Evolutionary conservation across 2,113 vertebrate species (phyloP).

Genomic region (Ivindomyrus marchei): DNA sequence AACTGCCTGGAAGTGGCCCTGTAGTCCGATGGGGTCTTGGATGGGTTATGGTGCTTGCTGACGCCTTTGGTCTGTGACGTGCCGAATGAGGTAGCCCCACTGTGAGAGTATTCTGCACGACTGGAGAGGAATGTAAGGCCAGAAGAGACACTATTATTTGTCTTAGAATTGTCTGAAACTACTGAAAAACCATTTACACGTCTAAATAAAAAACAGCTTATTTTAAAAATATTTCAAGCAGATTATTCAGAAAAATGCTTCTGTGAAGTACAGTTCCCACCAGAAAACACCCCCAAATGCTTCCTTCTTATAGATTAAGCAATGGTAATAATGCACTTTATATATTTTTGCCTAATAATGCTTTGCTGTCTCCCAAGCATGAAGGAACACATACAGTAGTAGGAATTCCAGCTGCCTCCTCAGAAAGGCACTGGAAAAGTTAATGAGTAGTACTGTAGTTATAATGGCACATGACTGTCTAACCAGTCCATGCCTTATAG

Average conservation of each 20-base stretch:
- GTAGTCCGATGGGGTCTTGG: slow-evolving; percentile 44
- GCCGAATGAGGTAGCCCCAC: slow-evolving; percentile 63
- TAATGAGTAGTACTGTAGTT: background rate
- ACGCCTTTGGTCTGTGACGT: slow-evolving; percentile 64
- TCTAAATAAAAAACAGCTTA: background rate
- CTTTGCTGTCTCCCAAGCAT: background rate
- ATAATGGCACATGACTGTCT: background rate
- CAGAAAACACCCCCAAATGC: background rate
- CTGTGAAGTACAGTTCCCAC: background rate
- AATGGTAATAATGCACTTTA: background rate
- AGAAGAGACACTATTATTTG: background rate
- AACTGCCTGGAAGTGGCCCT: slow-evolving; percentile 57
- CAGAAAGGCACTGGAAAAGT: background rate
- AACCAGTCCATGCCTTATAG: background rate
- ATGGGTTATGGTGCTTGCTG: slow-evolving; percentile 47
- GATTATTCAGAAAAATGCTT: background rate
- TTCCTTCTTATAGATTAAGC: background rate
- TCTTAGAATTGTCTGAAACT: background rate
- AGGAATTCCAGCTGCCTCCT: background rate
- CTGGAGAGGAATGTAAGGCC: slow-evolving; percentile 24
- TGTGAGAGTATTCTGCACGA: slow-evolving; percentile 61
- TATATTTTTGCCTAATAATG: background rate
- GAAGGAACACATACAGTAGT: background rate
- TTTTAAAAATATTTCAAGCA: background rate
- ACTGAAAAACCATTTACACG: background rate